phyloP scores from a whole-genome alignment of 2,888 invertebrate genomes.

The Carcina quercana region DNA sequence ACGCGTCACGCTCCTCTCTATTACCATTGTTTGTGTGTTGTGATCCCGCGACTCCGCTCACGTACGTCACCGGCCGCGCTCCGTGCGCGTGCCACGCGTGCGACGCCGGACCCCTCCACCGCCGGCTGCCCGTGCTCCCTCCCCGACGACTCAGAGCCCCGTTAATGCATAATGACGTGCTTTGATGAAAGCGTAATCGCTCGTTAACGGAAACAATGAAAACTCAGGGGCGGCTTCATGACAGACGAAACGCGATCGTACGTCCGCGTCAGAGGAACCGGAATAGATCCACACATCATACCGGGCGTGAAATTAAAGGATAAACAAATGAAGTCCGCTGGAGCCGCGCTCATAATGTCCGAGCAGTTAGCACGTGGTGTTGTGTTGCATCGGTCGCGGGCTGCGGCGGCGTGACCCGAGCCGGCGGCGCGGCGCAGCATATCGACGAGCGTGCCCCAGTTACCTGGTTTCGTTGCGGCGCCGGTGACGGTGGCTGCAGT shows the following conservation, averaged over 20 bases:
- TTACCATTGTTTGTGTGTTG: constrained; percentile 62
- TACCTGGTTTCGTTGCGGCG: constrained; percentile 42
- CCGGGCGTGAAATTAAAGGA: constrained; percentile 68
- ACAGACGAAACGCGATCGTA: constrained; percentile 56
- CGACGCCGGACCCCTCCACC: not conserved
- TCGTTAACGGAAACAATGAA: constrained; percentile 48
- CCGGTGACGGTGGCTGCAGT: constrained; percentile 23
- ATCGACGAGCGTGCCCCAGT: constrained; percentile 67
- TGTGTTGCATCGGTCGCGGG: constrained; percentile 65
- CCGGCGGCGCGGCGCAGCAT: constrained; percentile 40
- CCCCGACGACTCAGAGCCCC: not conserved
- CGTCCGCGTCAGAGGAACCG: constrained; percentile 61
- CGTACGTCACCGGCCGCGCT: constrained; percentile 20
- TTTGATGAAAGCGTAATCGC: constrained; percentile 28
- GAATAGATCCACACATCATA: constrained; percentile 63
- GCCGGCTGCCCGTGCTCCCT: not conserved
- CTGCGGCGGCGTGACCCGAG: constrained; percentile 58
- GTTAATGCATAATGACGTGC: constrained; percentile 15
- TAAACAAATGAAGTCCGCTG: constrained; percentile 68
- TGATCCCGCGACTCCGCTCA: constrained; percentile 35
- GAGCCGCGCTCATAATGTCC: constrained; percentile 62
- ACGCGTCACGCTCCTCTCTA: constrained; percentile 43
- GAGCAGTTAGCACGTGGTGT: constrained; percentile 65
- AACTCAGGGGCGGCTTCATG: constrained; percentile 45
- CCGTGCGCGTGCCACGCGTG: not conserved